Percentiles rank a stretch among this genome's conserved stretches.
Conservation (phyloP, 2,888 invertebrate species). For the Netelia inedita region DNA sequence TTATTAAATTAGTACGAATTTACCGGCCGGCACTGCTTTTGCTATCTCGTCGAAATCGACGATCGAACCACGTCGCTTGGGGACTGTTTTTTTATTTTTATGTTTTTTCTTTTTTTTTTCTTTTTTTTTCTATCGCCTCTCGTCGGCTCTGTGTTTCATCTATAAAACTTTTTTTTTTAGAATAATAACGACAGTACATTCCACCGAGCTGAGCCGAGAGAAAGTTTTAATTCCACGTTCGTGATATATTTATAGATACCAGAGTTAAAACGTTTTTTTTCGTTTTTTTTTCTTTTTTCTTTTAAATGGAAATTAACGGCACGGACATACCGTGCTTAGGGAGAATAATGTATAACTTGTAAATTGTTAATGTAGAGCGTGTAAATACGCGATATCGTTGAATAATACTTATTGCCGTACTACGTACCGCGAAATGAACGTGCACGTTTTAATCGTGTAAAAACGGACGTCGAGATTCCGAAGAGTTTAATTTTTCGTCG, state of each 20-base stretch:
- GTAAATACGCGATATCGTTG: conserved; percentile 50
- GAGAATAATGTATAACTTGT: conserved; percentile 44
- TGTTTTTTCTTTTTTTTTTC: too few species aligned
- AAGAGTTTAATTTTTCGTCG: neutral
- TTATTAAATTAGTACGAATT: neutral
- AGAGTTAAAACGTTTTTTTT: conserved; percentile 26
- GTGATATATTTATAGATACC: conserved; percentile 28
- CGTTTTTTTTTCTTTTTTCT: neutral
- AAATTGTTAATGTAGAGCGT: conserved; percentile 50
- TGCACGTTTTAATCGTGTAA: conserved; percentile 45
- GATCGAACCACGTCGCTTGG: neutral
- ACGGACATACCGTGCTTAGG: neutral
- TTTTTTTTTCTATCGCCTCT: conserved; percentile 29
- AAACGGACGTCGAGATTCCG: neutral
- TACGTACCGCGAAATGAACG: conserved; percentile 50
- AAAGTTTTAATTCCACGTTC: conserved; percentile 26
- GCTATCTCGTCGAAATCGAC: neutral
- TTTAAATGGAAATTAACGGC: neutral
- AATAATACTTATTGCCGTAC: conserved; percentile 6
- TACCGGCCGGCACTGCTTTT: neutral
- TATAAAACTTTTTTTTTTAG: conserved; percentile 36
- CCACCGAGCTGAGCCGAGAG: conserved; percentile 26
- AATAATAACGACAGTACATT: conserved; percentile 38
- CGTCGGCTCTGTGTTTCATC: conserved; percentile 40
- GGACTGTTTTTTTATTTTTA: conserved; percentile 1